Evolutionary conservation across 2,113 vertebrate genomes (phyloP).

Genomic region (Actenoides lindsayi): DNA sequence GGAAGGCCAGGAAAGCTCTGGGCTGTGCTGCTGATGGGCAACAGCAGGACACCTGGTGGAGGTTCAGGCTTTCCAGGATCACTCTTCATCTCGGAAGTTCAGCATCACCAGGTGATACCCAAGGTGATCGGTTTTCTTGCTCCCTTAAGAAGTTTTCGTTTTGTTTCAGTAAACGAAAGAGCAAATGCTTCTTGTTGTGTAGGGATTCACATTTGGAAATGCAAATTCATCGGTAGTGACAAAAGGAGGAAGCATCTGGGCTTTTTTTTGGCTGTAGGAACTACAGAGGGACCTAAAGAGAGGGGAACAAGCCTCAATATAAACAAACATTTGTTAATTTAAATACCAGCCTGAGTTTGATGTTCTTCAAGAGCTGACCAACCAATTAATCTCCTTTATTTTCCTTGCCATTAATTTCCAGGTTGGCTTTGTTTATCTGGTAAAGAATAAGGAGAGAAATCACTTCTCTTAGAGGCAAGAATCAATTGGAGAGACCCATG

Average conservation of each 20-base stretch:
- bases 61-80: not conserved
- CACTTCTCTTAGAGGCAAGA: not conserved
- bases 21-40: not conserved
- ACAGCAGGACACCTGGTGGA: not conserved
- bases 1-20: not conserved
- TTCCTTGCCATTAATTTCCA: not conserved
- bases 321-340: not conserved
- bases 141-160: not conserved
- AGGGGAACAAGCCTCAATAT: not conserved
- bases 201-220: not conserved
- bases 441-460: not conserved
- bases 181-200: not conserved
- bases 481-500: not conserved
- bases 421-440: not conserved
- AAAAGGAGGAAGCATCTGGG: not conserved
- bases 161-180: not conserved
- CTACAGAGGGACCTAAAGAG: not conserved
- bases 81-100: fast-evolving
- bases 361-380: not conserved
- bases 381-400: not conserved
- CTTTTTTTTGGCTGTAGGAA: not conserved
- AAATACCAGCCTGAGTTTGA: not conserved
- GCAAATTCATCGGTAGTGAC: not conserved
- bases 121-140: not conserved
- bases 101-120: not conserved